Conservation (phyloP, 2,888 invertebrate species). For the Agriopis aurantiaria region DNA sequence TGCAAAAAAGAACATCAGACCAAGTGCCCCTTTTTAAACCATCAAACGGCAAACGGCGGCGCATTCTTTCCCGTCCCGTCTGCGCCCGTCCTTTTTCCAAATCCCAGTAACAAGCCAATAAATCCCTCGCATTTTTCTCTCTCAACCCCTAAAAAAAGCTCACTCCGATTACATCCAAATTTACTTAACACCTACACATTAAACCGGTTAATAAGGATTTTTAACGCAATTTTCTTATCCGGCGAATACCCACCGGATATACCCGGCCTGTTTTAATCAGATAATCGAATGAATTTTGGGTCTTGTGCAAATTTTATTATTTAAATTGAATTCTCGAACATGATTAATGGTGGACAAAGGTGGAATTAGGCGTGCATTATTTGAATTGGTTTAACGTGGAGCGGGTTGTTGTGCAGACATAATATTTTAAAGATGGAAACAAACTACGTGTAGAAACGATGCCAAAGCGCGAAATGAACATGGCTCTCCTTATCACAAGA, state of each 20-base stretch:
- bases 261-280: conserved; percentile 76
- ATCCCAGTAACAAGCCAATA: conserved; percentile 86
- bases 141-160: conserved; percentile 76
- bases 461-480: background rate
- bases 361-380: conserved; percentile 54
- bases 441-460: background rate
- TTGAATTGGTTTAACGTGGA: conserved; percentile 56
- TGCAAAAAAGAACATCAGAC: conserved; percentile 75
- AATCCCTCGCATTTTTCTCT: conserved; percentile 82
- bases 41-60: conserved; percentile 67
- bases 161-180: conserved; percentile 85
- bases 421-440: conserved; percentile 45
- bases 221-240: conserved; percentile 81
- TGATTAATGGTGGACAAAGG: conserved; percentile 70
- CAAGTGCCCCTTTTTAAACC: conserved; percentile 67
- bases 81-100: conserved; percentile 78
- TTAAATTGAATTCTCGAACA: conserved; percentile 72
- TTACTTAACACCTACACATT: conserved; percentile 86
- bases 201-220: conserved; percentile 78
- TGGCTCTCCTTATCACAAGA: too few relatives aligned
- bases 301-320: conserved; percentile 74
- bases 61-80: conserved; percentile 74
- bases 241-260: conserved; percentile 55
- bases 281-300: conserved; percentile 72
- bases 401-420: conserved; percentile 48